These are phyloP conservation scores for Lacerta agilis DNA, from an alignment of 2,797 vertebrate species.

Conservation along the genomic window DNA sequence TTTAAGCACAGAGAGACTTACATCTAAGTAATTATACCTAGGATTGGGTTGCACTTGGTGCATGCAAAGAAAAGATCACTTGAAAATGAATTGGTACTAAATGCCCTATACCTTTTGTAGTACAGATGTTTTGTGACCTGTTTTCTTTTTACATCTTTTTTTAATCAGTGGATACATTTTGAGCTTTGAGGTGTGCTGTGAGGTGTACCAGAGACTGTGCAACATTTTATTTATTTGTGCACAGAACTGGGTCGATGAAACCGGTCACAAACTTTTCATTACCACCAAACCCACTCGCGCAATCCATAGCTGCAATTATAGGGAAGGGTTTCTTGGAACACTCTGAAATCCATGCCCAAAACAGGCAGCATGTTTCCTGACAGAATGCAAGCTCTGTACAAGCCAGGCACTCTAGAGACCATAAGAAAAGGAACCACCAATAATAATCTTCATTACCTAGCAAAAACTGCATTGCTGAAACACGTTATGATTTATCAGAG, in stretches of 20 bases:
- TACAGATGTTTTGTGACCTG: slow-evolving; percentile 47
- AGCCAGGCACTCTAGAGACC: not conserved
- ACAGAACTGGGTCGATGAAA: not conserved
- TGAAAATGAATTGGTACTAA: slow-evolving; percentile 1
- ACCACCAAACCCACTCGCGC: slow-evolving; percentile 5
- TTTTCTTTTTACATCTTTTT: slow-evolving; percentile 37
- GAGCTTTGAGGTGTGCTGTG: not conserved
- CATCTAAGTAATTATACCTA: not conserved
- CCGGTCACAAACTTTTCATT: not conserved
- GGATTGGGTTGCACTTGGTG: not conserved
- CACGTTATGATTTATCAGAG: not conserved
- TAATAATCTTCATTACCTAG: not conserved
- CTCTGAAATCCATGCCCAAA: not conserved
- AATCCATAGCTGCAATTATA: not conserved
- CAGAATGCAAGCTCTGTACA: not conserved
- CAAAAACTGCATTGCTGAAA: not conserved
- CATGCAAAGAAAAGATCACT: not conserved
- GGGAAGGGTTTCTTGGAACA: rapidly evolving
- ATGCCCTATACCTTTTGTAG: slow-evolving; percentile 26
- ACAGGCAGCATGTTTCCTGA: rapidly evolving
- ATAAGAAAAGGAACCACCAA: not conserved
- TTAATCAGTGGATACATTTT: slow-evolving; percentile 23
- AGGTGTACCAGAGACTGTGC: slow-evolving; percentile 1
- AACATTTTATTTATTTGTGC: slow-evolving; percentile 7
- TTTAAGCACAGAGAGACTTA: not conserved